Base-by-base conservation (phyloP, 2,888 invertebrate species). In the Hirtodrosophila duncani region DNA sequence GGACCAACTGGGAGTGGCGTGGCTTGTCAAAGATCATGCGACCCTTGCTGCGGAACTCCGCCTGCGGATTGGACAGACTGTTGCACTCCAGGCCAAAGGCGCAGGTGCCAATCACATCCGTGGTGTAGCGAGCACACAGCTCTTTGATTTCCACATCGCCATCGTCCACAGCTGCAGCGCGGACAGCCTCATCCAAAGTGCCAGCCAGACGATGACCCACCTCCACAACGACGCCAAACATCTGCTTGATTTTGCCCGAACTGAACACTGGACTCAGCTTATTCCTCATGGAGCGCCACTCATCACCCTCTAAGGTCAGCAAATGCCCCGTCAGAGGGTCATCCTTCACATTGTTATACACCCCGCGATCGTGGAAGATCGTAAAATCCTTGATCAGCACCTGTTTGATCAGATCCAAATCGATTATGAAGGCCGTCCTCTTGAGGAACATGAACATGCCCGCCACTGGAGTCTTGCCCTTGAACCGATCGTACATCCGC, bases 61-160 rank as follows among this genome's bases (percentile, higher is more conserved):
- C 83, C 21, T 87, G 57, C 0, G 87, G 84, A 67, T 88, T 69
- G 8, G 72, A 66, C 26, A 88, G 75, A 24, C 86, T 86, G 56
- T 88, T 87, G 42, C 87, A 86, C 3, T 88, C 87, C 2, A 89
- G 74, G 0, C 89, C 89, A 63, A 89, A 89, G 4, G 88, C 88
- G 64, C 88, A 87, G 0, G 82, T 83, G 1, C 88, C 88, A 43
- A 89, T 88, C 0, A 89, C 88, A 64, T 89, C 89, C 3, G 88
- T 88, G 2, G 89, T 88, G 46, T 83, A 89, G 2, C 87, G 84
- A 0, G 87, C 86, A 17, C 86, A 81, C 0, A 87, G 31, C 10
- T 88, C 87, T 59, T 87, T 87, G 3, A 89, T 66, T 37, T 89
- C 89, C 13, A 82, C 36, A 1, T 86, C 53, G 1, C 82, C 71